phyloP scores from a whole-genome alignment of 2,888 invertebrate genomes.

The Cheilosia scutellata region DNA sequence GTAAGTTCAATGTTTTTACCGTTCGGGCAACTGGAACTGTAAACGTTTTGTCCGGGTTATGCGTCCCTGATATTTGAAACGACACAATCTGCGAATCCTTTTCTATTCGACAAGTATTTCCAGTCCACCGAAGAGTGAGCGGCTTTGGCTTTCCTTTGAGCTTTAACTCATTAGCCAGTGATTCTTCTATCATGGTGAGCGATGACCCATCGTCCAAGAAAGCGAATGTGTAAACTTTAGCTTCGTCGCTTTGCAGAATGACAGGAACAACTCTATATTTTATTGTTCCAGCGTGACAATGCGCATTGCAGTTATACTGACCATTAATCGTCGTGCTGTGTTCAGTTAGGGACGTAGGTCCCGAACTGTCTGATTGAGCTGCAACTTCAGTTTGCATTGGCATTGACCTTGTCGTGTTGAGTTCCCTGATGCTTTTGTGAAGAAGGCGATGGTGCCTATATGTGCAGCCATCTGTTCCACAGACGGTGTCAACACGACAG shows the following conservation, averaged over 20 bases:
- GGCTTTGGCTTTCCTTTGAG: constrained; percentile 22
- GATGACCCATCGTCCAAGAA: constrained; percentile 65
- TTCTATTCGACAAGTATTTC: constrained; percentile 1
- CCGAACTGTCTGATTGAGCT: too few relatives aligned
- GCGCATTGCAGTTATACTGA: constrained; percentile 2
- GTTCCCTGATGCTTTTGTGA: constrained; percentile 6
- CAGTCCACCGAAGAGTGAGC: constrained; percentile 17
- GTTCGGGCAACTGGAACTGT: not conserved
- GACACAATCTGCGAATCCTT: not conserved
- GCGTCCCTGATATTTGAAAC: too few relatives aligned
- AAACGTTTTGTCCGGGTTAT: not conserved
- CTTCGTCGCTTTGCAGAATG: constrained; percentile 22
- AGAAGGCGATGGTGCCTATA: not conserved
- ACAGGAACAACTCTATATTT: constrained; percentile 46
- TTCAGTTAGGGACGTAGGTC: too few relatives aligned
- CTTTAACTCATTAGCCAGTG: constrained; percentile 13
- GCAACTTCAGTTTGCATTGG: not conserved
- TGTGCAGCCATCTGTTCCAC: constrained; percentile 4
- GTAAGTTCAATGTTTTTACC: not conserved
- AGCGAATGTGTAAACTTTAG: constrained; percentile 32
- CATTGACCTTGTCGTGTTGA: not conserved
- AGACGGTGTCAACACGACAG: constrained; percentile 2
- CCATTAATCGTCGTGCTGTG: too few relatives aligned
- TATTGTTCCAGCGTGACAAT: not conserved
- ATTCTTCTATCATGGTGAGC: constrained; percentile 52